Evolutionary conservation across 1,140 invertebrate species (phyloP).

Genomic region (Subanguina moxae): DNA sequence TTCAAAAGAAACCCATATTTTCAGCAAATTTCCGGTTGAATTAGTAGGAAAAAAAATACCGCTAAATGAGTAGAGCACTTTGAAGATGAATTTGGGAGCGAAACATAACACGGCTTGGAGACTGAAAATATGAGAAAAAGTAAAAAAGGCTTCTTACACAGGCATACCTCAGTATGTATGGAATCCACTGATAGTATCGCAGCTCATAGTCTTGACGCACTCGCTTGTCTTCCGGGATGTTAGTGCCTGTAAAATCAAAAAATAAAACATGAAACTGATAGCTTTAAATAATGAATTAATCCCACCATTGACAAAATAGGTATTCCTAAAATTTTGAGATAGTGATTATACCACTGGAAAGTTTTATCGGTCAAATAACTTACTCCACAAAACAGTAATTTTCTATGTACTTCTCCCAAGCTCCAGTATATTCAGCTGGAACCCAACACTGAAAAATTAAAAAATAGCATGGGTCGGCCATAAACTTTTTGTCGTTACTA

Average conservation of each 20-base stretch:
- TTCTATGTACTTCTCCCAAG: slow-evolving; percentile 49
- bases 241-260: not conserved
- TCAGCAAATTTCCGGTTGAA: slow-evolving; percentile 6
- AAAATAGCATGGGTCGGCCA: too few relatives aligned
- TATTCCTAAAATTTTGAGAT: slow-evolving; percentile 23
- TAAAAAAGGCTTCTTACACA: too few relatives aligned
- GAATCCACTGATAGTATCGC: slow-evolving; percentile 48
- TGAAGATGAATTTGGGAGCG: slow-evolving; percentile 47
- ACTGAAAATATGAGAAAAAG: not conserved
- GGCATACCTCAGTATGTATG: slow-evolving; percentile 32
- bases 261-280: too few relatives aligned
- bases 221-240: slow-evolving; percentile 24
- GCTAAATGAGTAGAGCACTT: slow-evolving; percentile 44
- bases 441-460: slow-evolving; percentile 36
- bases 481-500: too few relatives aligned
- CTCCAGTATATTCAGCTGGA: slow-evolving; percentile 46
- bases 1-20: too few relatives aligned
- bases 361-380: too few relatives aligned
- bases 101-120: slow-evolving; percentile 41
- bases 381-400: slow-evolving; percentile 48
- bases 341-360: too few relatives aligned
- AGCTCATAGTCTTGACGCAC: slow-evolving; percentile 37
- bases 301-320: slow-evolving; percentile 37
- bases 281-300: too few relatives aligned
- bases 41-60: slow-evolving; percentile 23